Evolutionary conservation across 2,888 invertebrate species (phyloP).

Genomic region (Reticulitermes lucifugus): DNA sequence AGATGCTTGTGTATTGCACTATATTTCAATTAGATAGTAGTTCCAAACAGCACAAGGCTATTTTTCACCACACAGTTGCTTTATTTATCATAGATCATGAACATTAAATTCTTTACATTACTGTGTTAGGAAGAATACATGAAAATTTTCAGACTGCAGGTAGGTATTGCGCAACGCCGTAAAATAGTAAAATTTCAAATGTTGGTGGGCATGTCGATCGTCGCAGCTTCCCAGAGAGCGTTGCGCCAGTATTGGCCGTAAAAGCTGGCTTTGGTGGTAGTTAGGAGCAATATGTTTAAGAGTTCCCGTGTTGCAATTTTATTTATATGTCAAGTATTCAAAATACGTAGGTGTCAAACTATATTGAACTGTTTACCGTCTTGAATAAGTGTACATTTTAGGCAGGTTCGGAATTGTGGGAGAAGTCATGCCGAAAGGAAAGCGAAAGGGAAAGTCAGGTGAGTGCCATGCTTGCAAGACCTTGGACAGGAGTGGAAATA

Average conservation of each 20-base stretch:
- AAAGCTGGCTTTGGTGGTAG: conserved; percentile 50
- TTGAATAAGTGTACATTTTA: conserved; percentile 76
- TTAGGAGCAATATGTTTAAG: conserved; percentile 75
- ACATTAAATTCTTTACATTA: too few species aligned
- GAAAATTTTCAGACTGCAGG: too few species aligned
- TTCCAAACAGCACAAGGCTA: too few species aligned
- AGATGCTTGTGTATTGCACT: too few species aligned
- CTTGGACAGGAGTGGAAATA: conserved; percentile 28
- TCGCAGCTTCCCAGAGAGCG: conserved; percentile 27
- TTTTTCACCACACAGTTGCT: too few species aligned
- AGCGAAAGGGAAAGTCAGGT: conserved; percentile 81
- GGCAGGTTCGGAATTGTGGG: conserved; percentile 66
- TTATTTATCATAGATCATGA: too few species aligned
- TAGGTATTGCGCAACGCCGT: too few species aligned
- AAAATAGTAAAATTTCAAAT: not conserved
- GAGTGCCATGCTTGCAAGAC: conserved; percentile 61
- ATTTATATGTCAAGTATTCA: conserved; percentile 77
- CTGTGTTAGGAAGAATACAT: too few species aligned
- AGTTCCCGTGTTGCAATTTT: conserved; percentile 77
- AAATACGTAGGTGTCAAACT: conserved; percentile 77
- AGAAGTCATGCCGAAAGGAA: conserved; percentile 79
- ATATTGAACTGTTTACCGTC: conserved; percentile 82
- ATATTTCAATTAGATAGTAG: too few species aligned
- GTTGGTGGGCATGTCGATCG: conserved; percentile 9
- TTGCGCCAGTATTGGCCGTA: conserved; percentile 41